phyloP scores from a whole-genome alignment of 1,140 invertebrate genomes.

The Babylonia areolata region DNA sequence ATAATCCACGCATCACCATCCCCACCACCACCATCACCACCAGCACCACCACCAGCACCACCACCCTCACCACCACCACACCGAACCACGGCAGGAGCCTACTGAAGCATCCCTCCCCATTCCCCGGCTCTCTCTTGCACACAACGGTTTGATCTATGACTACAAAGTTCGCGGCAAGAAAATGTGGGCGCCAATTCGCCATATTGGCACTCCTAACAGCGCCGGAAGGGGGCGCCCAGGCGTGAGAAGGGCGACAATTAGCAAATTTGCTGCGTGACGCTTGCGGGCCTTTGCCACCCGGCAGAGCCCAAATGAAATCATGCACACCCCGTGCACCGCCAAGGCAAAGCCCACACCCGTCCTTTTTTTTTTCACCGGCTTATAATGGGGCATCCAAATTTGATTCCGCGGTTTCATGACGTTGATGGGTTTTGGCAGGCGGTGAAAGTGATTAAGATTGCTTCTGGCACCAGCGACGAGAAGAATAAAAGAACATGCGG shows the following conservation, averaged over 20 bases:
- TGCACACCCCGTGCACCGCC: background rate
- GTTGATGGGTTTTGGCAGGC: conserved; percentile 36
- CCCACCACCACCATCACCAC: too few relatives aligned
- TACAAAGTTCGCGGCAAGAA: conserved; percentile 27
- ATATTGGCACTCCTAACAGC: conserved; percentile 35
- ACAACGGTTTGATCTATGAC: conserved; percentile 40
- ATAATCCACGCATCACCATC: too few relatives aligned
- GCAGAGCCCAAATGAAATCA: conserved; percentile 26
- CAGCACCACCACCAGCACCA: too few relatives aligned
- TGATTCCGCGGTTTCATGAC: conserved; percentile 33
- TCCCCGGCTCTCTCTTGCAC: background rate
- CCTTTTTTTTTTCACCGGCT: background rate
- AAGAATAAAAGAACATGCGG: background rate
- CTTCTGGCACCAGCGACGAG: conserved; percentile 16
- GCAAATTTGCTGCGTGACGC: conserved; percentile 20
- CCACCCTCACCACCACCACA: too few relatives aligned
- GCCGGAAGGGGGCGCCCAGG: conserved; percentile 7
- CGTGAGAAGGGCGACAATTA: conserved; percentile 40
- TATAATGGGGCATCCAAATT: conserved; percentile 35
- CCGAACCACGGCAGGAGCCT: too few relatives aligned
- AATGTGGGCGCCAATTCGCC: conserved; percentile 16
- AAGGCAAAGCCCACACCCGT: background rate
- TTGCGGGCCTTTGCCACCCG: conserved; percentile 26
- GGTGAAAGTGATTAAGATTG: conserved; percentile 41
- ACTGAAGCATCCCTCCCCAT: too few relatives aligned